phyloP scores from a whole-genome alignment of 2,888 invertebrate species.

The Pseudolycoriella hygida region DNA sequence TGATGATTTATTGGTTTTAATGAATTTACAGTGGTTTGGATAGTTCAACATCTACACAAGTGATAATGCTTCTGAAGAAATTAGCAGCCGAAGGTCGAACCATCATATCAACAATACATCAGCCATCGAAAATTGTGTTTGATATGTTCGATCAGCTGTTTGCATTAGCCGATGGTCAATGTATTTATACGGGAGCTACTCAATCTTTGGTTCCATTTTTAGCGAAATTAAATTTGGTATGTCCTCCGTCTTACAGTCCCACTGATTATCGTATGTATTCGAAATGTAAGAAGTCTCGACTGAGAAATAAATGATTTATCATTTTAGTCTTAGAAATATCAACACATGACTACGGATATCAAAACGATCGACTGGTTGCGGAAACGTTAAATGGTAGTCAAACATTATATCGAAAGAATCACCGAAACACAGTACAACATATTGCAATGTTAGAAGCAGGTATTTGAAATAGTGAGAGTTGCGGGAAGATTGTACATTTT shows the following conservation, averaged over 20 bases:
- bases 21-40: constrained; percentile 47
- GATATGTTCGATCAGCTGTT: constrained; percentile 82
- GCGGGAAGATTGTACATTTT: not conserved
- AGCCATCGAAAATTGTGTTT: constrained; percentile 72
- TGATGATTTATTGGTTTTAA: no score
- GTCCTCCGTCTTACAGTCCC: constrained; percentile 81
- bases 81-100: constrained; percentile 71
- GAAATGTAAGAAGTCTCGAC: not conserved
- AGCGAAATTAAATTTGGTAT: constrained; percentile 45
- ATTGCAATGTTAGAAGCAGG: constrained; percentile 26
- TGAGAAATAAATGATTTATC: no score
- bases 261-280: constrained; percentile 71
- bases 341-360: constrained; percentile 55
- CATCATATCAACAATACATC: constrained; percentile 78
- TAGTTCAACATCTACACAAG: constrained; percentile 66
- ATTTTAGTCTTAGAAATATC: constrained; percentile 60
- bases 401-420: constrained; percentile 33
- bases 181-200: constrained; percentile 65
- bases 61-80: constrained; percentile 59
- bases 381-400: constrained; percentile 45
- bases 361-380: constrained; percentile 33
- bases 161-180: constrained; percentile 60
- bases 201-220: constrained; percentile 61
- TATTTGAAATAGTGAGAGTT: no score
- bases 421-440: constrained; percentile 24